Evolutionary conservation across 2,888 invertebrate species (phyloP), one percentile per base, ranked within the genome.

Genomic region (Protonemura montana): DNA sequence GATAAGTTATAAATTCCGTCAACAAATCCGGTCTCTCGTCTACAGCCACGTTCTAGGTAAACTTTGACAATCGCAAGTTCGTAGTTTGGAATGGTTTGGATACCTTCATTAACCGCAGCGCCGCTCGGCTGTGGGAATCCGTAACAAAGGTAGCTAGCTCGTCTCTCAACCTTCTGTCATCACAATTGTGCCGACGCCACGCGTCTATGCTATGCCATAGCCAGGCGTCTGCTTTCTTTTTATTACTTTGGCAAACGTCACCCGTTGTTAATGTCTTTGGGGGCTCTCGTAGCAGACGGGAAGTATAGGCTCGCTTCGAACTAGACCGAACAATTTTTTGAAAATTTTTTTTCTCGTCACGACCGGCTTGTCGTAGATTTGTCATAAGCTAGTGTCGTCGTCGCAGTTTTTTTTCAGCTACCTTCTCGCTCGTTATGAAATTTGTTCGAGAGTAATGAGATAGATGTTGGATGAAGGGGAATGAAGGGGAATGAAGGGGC

Each of bases 391-490:
- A 29, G 28, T n/a, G n/a, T 81, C 81, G 28, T 27, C 28, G 27
- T 27, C 28, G 28, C 29, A 6, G 41, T 27, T 29, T 80, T 10
- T 82, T 25, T 86, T 28, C 85, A 27, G 42, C 29, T 86, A 84
- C 86, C 80, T 78, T 78, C 87, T 88, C 88, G 89, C 89, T 89
- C 89, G 89, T 90, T 89, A 88, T 89, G 88, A 89, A 90, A 89
- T 89, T 90, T 88, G 85, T 59, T 42, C n/a, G 42, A 82, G 83
- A 78, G 85, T 87, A 88, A 86, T 30, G 76, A 27, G 82, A 59
- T 77, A 21, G 82, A 83, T 83, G 86, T 59, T 59, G 59, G 84
- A 30, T n/a, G 77, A 85, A 76, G 77, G 30, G 80, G 59, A 80
- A 78, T 82, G 83, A 29, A 59, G 26, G 80, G 42, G 76, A 84